Base-by-base conservation (phyloP, 2,113 vertebrate species). In the Procavia capensis region DNA sequence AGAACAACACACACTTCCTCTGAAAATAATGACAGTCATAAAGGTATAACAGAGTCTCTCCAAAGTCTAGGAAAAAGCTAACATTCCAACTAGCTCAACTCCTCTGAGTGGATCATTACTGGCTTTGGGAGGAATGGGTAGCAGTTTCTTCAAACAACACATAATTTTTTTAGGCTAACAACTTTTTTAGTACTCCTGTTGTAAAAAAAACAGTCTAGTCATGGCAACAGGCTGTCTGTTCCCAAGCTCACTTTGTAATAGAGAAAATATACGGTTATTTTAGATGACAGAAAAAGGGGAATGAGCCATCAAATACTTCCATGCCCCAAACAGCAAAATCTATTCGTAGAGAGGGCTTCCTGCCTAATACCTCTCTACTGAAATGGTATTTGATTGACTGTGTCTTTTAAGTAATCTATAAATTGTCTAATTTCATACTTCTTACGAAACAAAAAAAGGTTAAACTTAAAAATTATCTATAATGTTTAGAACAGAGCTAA, bases 181-280 rank as follows among this genome's bases (percentile, higher is more conserved):
- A 25, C 8, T 14, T 95, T 92, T 92, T 86, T 74, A n/a, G n/a
- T n/a, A n/a, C 76, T 50, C 25, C 20, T 9, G 47, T 0, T 50
- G 20, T 66, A 63, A 41, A 88, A 75, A 57, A 45, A 20, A 61
- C 36, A 78, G 41, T 29, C 45, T 63, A 50, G 4, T 61, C 9
- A 90, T 82, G 61, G 81, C 11, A 91, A 25, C 17, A 43, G 7
- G 13, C 36, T 96, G n/a, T 27, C 25, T 72, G 74, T 17, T 78
- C 85, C 54, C 66, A 90, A 31, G 64, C 83, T 47, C 81, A 47
- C 92, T 91, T 93, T 54, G 88, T 50, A 93, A 97, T 94, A 4
- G 72, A 88, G 6, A 16, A 81, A 95, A 91, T 36, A 41, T 0
- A 75, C 86, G 0, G 1, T 34, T 54, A 47, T 78, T 94, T 76